Evolutionary conservation across 2,797 vertebrate species (phyloP), one percentile per base, ranked within the genome.

Genomic region (Malacoraja senta): DNA sequence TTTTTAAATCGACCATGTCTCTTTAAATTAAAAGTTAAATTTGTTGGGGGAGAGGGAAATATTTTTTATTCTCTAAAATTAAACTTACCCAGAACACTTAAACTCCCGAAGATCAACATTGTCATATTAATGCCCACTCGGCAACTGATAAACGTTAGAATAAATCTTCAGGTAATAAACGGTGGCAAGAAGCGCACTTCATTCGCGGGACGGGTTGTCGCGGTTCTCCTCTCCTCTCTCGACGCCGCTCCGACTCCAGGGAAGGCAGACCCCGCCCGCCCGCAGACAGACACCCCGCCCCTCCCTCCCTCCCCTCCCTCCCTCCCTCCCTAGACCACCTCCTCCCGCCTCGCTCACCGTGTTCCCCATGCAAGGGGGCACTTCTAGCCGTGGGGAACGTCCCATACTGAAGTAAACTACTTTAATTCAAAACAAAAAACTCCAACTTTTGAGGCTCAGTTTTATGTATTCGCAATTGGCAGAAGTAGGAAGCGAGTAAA

Each of bases 81-180:
- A 53, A 74, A 91, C 90, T 91, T 74, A 91, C 90, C 90, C 1
- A 65, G 53, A 91, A 91, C 4, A 44, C 65, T 91, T 44, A 74
- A 53, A 74, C 13, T 91, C 68, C 65, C 29, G 68, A 74, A 44
- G 35, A 3, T 35, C n/a, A 74, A 53, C 68, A 91, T 91, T 29
- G 68, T 24, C 13, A 12, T 2, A 35, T 29, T 53, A 65, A 1
- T 24, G 32, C 88, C 9, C 88, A 71, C 63, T 71, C n/a, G n/a
- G 61, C 63, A 72, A 63, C n/a, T 0, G 8, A 68, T 32, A 29
- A 68, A 35, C 12, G 17, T 32, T 24, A 6, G 13, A 84, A 15
- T 10, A 7, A 38, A 21, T 80, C 8, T 80, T 84, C 44, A 29
- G 29, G 13, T 65, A 32, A 88, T 32, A 32, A 63, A 88, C 53